Base-by-base conservation (phyloP, 2,797 vertebrate genomes). In the Toxotes lorentzi region DNA sequence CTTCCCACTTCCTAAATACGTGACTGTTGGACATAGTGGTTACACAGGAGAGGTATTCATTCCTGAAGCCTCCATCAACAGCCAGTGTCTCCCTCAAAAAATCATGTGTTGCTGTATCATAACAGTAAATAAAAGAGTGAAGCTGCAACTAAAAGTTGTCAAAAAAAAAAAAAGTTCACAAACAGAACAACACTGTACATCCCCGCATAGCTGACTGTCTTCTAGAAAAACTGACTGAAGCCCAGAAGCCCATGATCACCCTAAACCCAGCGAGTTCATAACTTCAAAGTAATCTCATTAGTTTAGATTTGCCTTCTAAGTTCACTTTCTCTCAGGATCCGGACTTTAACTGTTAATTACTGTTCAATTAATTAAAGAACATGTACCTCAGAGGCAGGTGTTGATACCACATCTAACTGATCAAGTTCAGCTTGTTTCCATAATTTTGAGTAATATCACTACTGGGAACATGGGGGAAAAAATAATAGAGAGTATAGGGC, bases 211-310 rank as follows among this genome's bases (percentile, higher is more conserved):
- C 80, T 80, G 54, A n/a, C 74, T 82, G 81, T 89, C 81, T 88
- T 59, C 23, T 27, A 70, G 86, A 91, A 90, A 78, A 83, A 87
- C 38, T 30, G 60, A 78, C 70, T 70, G 71, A 88, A 89, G 86
- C 92, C 91, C 83, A 82, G 80, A 88, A 90, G 90, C 89, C 71
- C 54, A n/a, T 76, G 86, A 92, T 93, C 92, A 91, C 68, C 86
- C 85, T 53, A 86, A 91, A 93, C 84, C 88, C 80, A 72, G 73
- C 79, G 87, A 92, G 86, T 91, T 91, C 88, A 93, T 92, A 89
- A 93, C 92, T 92, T 94, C 92, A 93, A 92, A 92, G 92, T 82
- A 71, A 91, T 79, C 91, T 93, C 91, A 94, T 94, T 94, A 94
- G 88, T 91, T 92, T 53, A 89, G 88, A 91, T 90, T 91, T 90